phyloP scores from a whole-genome alignment of 2,113 vertebrate genomes.

The Megatriorchis doriae region DNA sequence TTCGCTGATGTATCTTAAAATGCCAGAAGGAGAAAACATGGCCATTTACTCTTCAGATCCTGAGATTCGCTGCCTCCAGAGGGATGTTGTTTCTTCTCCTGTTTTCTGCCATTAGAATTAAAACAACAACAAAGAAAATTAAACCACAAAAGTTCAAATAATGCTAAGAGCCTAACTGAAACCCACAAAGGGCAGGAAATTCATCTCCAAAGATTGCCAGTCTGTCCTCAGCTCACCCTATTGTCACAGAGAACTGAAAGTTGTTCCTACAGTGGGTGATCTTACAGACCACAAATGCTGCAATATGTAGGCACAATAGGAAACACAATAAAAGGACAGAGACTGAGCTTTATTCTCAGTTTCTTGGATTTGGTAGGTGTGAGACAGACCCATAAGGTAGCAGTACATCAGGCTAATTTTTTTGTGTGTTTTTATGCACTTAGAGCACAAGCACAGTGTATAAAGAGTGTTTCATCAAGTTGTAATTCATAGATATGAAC shows the following conservation, averaged over 20 bases:
- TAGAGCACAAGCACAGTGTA: background rate
- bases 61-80: conserved; percentile 1
- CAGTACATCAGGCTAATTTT: background rate
- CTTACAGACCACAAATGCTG: conserved; percentile 47
- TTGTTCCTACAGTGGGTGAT: conserved; percentile 46
- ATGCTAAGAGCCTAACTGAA: conserved; percentile 55
- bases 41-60: background rate
- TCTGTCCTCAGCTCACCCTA: conserved; percentile 60
- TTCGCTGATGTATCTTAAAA: background rate
- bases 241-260: conserved; percentile 61
- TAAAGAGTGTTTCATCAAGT: conserved; percentile 3
- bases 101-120: conserved; percentile 53
- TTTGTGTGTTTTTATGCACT: background rate
- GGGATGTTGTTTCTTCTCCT: conserved; percentile 21
- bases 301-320: conserved; percentile 29
- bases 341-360: background rate
- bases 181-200: conserved; percentile 65
- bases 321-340: background rate
- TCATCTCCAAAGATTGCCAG: conserved; percentile 46
- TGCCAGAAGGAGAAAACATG: background rate
- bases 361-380: conserved; percentile 14
- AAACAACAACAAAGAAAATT: conserved; percentile 60
- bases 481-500: conserved; percentile 3
- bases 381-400: background rate
- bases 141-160: conserved; percentile 60